These are phyloP conservation scores for Limanda limanda DNA, from an alignment of 2,113 vertebrate species.

Conservation along the genomic window DNA sequence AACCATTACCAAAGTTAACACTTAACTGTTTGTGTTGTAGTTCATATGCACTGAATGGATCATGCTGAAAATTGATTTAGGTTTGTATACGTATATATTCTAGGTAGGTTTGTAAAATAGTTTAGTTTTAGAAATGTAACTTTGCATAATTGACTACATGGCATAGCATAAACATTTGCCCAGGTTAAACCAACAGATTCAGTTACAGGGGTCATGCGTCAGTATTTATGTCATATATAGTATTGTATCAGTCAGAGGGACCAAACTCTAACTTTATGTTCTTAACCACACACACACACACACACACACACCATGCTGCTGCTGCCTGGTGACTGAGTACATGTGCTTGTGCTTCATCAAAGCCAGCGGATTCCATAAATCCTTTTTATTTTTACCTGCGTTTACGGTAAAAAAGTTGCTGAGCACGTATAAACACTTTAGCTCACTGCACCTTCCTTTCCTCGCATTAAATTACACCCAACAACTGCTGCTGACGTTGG, in stretches of 20 bases:
- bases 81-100: too few relatives aligned
- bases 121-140: too few relatives aligned
- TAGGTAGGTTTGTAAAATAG: too few relatives aligned
- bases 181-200: background rate
- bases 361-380: slow-evolving; percentile 1
- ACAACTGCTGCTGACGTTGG: slow-evolving; percentile 32
- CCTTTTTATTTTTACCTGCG: slow-evolving; percentile 38
- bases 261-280: background rate
- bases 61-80: too few relatives aligned
- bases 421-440: slow-evolving; percentile 35
- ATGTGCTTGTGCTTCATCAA: background rate
- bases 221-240: too few relatives aligned
- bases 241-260: too few relatives aligned
- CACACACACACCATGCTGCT: background rate
- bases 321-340: slow-evolving; percentile 23
- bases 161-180: too few relatives aligned
- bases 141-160: too few relatives aligned
- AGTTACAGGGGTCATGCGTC: background rate
- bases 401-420: slow-evolving; percentile 54
- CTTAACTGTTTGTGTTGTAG: too few relatives aligned
- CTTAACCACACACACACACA: background rate
- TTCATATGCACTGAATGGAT: too few relatives aligned
- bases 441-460: slow-evolving; percentile 16
- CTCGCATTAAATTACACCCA: slow-evolving; percentile 40
- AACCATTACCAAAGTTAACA: too few relatives aligned